A percentile compares a stretch with the other conserved stretches of the same genome.
Evolutionary conservation across 2,113 vertebrate genomes (phyloP).

Genomic region (Sturnus vulgaris): DNA sequence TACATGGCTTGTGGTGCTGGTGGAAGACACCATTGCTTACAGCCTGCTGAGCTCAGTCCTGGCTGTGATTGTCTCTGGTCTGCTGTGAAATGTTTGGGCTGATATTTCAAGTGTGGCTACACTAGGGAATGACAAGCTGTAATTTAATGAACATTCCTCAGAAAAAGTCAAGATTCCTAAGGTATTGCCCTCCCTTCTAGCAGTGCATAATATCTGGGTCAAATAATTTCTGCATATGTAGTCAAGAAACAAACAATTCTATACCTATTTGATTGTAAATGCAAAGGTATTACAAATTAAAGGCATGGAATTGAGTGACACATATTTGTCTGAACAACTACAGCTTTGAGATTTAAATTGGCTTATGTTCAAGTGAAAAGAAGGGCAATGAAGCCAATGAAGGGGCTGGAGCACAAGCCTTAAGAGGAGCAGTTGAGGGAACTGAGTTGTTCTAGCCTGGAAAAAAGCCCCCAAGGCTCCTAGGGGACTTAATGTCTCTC

Average conservation of each 20-base stretch:
- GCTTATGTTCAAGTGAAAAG: background rate
- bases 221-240: background rate
- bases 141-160: background rate
- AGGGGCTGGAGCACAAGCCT: background rate
- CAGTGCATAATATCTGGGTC: background rate
- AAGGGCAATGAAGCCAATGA: background rate
- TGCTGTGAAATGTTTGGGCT: background rate
- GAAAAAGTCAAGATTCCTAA: background rate
- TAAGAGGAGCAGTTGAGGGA: background rate
- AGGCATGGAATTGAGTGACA: background rate
- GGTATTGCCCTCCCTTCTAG: background rate
- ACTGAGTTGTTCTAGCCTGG: background rate
- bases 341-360: background rate
- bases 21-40: background rate
- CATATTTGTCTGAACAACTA: background rate
- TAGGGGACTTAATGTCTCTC: background rate
- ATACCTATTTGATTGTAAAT: background rate
- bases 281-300: background rate
- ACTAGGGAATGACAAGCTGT: background rate
- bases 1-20: background rate
- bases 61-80: background rate
- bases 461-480: background rate
- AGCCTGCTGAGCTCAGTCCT: background rate
- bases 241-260: background rate
- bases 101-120: background rate